Conservation (phyloP, 2,113 vertebrate species). For the Actenoides lindsayi region DNA sequence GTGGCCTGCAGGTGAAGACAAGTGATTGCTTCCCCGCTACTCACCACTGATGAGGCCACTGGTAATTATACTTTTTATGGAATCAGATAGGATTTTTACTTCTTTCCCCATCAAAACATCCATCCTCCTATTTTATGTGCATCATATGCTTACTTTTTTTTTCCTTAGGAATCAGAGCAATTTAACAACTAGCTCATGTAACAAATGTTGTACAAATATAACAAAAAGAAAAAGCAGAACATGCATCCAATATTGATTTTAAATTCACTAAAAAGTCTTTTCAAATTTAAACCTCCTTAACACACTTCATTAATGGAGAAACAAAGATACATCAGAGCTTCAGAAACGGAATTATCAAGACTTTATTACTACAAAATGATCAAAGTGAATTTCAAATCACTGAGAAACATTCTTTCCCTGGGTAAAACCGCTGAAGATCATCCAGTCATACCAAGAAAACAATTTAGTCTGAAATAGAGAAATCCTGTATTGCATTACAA, state of each 20-base stretch:
- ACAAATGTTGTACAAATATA: neutral
- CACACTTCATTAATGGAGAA: neutral
- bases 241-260: neutral
- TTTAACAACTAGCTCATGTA: neutral
- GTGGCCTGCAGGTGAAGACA: neutral
- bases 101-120: neutral
- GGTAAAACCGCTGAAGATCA: neutral
- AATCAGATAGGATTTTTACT: neutral
- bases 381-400: neutral
- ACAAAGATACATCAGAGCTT: neutral
- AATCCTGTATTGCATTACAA: neutral
- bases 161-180: neutral
- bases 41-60: neutral
- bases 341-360: neutral
- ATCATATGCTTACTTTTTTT: neutral
- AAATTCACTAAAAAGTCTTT: neutral
- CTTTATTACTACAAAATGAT: neutral
- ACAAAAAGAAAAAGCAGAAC: neutral
- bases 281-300: neutral
- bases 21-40: neutral
- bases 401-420: neutral
- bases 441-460: neutral
- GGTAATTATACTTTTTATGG: neutral
- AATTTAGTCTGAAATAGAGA: neutral
- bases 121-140: neutral